Evolutionary conservation across 2,797 vertebrate species (phyloP).

Genomic region (Tiaroga cobitis): DNA sequence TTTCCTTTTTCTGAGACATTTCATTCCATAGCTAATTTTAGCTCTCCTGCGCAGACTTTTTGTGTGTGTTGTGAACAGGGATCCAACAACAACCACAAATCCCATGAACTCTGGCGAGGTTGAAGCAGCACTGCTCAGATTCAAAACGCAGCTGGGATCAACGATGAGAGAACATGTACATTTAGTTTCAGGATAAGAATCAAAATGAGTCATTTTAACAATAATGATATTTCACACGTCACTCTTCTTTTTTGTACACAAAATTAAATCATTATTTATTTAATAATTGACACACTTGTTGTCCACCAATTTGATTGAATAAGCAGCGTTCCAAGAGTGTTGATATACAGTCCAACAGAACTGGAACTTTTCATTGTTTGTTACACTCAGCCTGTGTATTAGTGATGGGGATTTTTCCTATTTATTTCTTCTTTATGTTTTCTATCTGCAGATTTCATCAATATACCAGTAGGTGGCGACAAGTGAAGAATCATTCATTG

Average conservation of each 20-base stretch:
- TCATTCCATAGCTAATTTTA: constrained; percentile 60
- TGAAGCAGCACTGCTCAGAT: constrained; percentile 25
- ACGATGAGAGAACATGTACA: background rate
- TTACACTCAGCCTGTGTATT: background rate
- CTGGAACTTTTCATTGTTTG: background rate
- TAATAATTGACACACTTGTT: background rate
- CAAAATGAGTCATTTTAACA: background rate
- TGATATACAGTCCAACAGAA: background rate
- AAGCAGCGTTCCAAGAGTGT: background rate
- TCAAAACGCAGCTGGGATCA: background rate
- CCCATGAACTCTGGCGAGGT: constrained; percentile 37
- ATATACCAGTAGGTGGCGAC: background rate
- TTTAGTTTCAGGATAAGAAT: background rate
- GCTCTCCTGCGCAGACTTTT: constrained; percentile 23
- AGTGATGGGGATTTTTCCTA: no score
- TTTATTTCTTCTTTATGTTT: no score
- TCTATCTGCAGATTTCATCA: background rate
- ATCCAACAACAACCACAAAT: constrained; percentile 49
- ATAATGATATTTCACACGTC: background rate
- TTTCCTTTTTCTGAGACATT: constrained; percentile 62
- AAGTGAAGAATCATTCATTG: background rate
- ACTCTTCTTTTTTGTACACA: background rate
- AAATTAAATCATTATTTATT: background rate
- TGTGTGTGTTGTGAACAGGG: constrained; percentile 44
- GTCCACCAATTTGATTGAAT: background rate